A percentile compares a stretch with the other conserved stretches of the same genome.
Evolutionary conservation across 2,888 invertebrate species (phyloP).

Genomic region (Philereme transversata): DNA sequence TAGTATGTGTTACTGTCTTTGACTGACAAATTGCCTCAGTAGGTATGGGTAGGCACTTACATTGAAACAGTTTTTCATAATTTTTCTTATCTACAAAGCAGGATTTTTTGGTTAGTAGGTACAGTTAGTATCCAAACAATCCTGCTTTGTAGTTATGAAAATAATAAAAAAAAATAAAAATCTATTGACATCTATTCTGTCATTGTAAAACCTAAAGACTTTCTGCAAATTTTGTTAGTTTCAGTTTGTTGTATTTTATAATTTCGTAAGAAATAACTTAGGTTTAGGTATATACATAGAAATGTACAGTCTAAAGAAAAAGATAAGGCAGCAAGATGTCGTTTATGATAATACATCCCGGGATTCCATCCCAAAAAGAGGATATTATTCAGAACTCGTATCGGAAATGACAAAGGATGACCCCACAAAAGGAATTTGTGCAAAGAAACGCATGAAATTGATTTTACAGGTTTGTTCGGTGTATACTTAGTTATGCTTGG

Average conservation of each 20-base stretch:
- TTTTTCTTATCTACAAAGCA: too few relatives aligned
- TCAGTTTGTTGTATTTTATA: not conserved
- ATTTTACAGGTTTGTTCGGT: slow-evolving; percentile 60
- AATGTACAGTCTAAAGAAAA: slow-evolving; percentile 72
- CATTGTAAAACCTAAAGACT: not conserved
- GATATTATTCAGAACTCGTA: slow-evolving; percentile 86
- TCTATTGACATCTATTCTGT: not conserved
- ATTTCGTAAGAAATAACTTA: slow-evolving; percentile 20
- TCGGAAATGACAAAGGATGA: slow-evolving; percentile 77
- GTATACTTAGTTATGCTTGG: too few relatives aligned
- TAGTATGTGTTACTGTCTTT: too few relatives aligned
- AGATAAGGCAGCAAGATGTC: slow-evolving; percentile 67
- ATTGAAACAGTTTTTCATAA: too few relatives aligned
- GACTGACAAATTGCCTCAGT: too few relatives aligned
- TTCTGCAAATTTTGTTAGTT: not conserved
- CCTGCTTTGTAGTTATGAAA: too few relatives aligned
- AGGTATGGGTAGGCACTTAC: too few relatives aligned
- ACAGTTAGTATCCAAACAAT: too few relatives aligned
- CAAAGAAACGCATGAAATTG: slow-evolving; percentile 72
- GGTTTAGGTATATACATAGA: slow-evolving; percentile 32
- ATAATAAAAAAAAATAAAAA: not conserved
- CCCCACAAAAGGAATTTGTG: slow-evolving; percentile 60
- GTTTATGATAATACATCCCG: slow-evolving; percentile 65
- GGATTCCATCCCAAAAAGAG: slow-evolving; percentile 72
- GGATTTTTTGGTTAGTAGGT: too few relatives aligned